Conservation (phyloP, 2,888 invertebrate species). For the Sinodicranocentrus sp. region DNA sequence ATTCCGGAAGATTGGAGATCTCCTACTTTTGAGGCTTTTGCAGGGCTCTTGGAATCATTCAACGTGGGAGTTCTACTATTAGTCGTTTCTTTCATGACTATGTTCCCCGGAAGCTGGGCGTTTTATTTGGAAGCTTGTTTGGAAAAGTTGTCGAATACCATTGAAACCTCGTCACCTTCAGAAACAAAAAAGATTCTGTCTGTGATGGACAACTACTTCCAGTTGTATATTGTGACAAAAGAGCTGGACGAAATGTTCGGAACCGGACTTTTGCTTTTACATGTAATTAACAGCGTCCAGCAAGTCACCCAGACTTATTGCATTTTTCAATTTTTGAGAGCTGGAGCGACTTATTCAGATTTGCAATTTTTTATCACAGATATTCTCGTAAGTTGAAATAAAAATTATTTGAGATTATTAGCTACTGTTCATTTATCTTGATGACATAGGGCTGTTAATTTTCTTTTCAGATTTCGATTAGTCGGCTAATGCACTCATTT, state of each 20-base stretch:
- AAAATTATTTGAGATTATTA: no score
- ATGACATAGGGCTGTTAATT: no score
- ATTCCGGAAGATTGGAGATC: neutral
- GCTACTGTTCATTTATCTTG: no score
- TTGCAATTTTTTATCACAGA: conserved; percentile 23
- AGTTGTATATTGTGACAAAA: neutral
- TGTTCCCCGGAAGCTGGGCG: neutral
- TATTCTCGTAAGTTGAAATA: conserved; percentile 17
- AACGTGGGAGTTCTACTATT: neutral
- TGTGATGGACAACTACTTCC: neutral
- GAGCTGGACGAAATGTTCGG: neutral
- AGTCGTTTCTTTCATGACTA: neutral
- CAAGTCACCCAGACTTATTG: conserved; percentile 31
- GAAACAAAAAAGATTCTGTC: neutral
- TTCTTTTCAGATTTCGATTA: neutral
- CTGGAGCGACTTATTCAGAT: conserved; percentile 12
- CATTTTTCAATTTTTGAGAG: conserved; percentile 28
- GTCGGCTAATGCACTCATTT: neutral
- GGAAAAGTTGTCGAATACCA: neutral
- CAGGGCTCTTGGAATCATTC: neutral
- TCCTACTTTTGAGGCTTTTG: neutral
- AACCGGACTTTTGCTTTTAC: neutral
- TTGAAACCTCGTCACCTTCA: neutral
- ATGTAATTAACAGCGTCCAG: neutral
- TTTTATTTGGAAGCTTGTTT: neutral